Conservation (phyloP, 2,113 vertebrate species). For the Oncorhynchus clarkii region DNA sequence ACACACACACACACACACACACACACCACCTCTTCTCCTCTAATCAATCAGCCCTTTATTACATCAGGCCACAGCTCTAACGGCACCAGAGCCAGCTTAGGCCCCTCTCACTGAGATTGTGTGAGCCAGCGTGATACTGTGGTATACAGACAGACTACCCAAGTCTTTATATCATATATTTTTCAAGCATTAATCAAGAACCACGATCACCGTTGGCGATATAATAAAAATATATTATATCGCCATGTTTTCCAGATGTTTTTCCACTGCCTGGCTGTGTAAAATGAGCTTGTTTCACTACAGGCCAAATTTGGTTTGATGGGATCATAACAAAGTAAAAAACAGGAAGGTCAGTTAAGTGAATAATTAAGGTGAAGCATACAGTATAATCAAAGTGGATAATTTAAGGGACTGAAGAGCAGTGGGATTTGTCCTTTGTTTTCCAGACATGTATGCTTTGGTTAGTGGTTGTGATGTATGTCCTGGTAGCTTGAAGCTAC, state of each 20-base stretch:
- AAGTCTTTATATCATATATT: not conserved
- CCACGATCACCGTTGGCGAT: not conserved
- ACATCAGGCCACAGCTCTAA: conserved; percentile 1
- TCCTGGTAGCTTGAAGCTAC: not conserved
- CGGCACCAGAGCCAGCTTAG: not conserved
- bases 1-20: not conserved
- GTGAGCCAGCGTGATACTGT: not conserved
- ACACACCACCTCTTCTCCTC: not conserved
- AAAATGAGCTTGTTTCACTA: not conserved
- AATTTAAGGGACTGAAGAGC: not conserved
- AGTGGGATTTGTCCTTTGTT: not conserved
- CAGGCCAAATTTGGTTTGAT: not conserved
- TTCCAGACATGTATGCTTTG: not conserved
- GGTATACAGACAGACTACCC: not conserved
- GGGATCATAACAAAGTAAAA: not conserved
- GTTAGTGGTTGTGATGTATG: not conserved
- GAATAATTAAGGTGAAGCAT: not conserved
- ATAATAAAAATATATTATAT: not conserved
- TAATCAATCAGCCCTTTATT: conserved; percentile 10
- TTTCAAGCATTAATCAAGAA: not conserved
- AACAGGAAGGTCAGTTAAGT: not conserved
- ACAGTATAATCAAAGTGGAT: not conserved
- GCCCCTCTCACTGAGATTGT: not conserved
- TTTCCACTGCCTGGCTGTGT: not conserved
- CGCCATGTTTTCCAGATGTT: too few species aligned